A percentile compares a stretch with the other conserved stretches of the same genome.
These are phyloP conservation scores for Aphaenogaster ashmeadi DNA, from an alignment of 1,140 invertebrate genomes.

Conservation along the genomic window DNA sequence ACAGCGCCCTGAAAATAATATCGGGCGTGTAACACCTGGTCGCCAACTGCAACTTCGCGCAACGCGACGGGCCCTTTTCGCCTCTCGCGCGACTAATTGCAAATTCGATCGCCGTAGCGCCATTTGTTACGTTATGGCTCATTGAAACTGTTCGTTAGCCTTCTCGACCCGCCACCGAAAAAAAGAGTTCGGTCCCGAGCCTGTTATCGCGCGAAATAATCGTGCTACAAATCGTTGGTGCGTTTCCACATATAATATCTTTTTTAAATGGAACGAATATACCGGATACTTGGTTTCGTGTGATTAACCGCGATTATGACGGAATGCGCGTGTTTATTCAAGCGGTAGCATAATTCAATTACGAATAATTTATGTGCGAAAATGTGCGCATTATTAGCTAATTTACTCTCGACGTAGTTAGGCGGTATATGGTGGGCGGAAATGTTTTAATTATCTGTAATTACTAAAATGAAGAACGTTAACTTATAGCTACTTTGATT, in stretches of 20 bases:
- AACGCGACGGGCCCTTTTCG: slow-evolving; percentile 35
- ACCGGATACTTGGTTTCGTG: background rate
- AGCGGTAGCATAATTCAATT: background rate
- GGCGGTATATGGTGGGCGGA: background rate
- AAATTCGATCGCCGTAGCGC: slow-evolving; percentile 49
- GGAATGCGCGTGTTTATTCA: slow-evolving; percentile 1
- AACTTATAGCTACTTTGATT: background rate
- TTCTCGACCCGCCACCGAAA: background rate
- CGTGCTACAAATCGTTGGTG: background rate
- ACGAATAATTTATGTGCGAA: slow-evolving; percentile 25
- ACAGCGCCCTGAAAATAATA: slow-evolving; percentile 70
- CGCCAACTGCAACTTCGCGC: slow-evolving; percentile 68
- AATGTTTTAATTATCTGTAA: background rate
- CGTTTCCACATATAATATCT: background rate
- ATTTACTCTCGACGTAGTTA: slow-evolving; percentile 2
- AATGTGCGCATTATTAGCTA: slow-evolving; percentile 3
- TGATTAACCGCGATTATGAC: slow-evolving; percentile 23
- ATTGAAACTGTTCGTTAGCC: slow-evolving; percentile 53
- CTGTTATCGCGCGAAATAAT: slow-evolving; percentile 34
- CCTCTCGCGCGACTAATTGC: slow-evolving; percentile 59
- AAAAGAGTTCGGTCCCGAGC: background rate
- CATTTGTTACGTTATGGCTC: slow-evolving; percentile 56
- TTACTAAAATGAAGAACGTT: slow-evolving; percentile 3
- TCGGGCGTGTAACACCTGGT: slow-evolving; percentile 71
- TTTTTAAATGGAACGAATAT: background rate